phyloP scores from a whole-genome alignment of 2,113 vertebrate species.

The Chaetodon auriga region DNA sequence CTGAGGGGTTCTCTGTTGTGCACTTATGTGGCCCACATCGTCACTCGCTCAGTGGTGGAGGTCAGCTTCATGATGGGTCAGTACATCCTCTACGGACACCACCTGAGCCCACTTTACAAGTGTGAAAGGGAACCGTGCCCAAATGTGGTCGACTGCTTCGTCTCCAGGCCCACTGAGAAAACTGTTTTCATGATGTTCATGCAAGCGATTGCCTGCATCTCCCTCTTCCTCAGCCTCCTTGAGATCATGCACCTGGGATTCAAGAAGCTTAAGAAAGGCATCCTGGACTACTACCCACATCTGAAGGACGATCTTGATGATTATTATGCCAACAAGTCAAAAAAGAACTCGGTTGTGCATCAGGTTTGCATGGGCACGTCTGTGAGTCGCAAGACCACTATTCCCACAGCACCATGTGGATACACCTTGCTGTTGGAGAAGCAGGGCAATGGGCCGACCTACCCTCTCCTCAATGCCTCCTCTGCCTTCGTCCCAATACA shows the following conservation, averaged over 20 bases:
- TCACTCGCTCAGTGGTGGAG: constrained; percentile 88
- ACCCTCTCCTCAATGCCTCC: constrained; percentile 80
- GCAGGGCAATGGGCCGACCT: constrained; percentile 80
- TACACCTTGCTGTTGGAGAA: constrained; percentile 86
- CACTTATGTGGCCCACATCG: constrained; percentile 89
- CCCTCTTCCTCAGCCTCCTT: constrained; percentile 88
- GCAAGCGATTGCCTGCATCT: constrained; percentile 89
- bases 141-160: constrained; percentile 91
- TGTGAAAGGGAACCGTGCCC: constrained; percentile 89
- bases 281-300: constrained; percentile 84
- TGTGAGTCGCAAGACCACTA: constrained; percentile 76
- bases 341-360: constrained; percentile 84
- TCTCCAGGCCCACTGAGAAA: constrained; percentile 91
- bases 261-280: constrained; percentile 86
- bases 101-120: constrained; percentile 87
- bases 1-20: constrained; percentile 88
- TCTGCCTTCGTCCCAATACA: constrained; percentile 80
- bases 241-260: constrained; percentile 90
- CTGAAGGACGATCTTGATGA: constrained; percentile 84
- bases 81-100: constrained; percentile 89
- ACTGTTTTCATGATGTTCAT: constrained; percentile 92
- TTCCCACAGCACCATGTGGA: constrained; percentile 82
- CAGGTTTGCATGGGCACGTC: constrained; percentile 80
- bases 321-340: constrained; percentile 82
- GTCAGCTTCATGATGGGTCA: constrained; percentile 90